Conservation (phyloP, 2,113 vertebrate species). For the Boleophthalmus pectinirostris region DNA sequence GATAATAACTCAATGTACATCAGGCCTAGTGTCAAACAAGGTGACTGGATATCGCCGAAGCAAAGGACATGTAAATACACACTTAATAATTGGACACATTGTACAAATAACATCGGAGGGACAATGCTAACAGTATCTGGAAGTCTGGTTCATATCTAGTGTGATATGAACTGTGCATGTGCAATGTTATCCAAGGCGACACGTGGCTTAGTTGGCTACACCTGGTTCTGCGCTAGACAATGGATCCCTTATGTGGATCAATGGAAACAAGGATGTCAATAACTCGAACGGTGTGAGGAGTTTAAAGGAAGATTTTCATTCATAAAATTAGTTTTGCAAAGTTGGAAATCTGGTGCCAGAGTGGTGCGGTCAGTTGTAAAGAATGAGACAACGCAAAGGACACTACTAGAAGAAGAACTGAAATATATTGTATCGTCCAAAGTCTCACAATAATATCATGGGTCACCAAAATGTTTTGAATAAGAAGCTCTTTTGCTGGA, state of each 20-base stretch:
- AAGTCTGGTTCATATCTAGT: constrained; percentile 56
- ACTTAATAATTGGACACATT: constrained; percentile 40
- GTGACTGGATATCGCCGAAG: constrained; percentile 48
- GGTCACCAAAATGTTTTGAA: too few relatives aligned
- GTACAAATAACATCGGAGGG: constrained; percentile 20
- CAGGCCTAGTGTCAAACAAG: constrained; percentile 49
- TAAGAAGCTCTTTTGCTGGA: too few relatives aligned
- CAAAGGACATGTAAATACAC: constrained; percentile 47
- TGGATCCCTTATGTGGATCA: constrained; percentile 48
- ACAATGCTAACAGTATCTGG: constrained; percentile 14
- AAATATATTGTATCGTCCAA: too few relatives aligned
- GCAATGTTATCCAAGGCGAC: not conserved
- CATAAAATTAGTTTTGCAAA: too few relatives aligned
- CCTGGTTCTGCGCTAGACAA: constrained; percentile 29
- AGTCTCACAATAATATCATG: too few relatives aligned
- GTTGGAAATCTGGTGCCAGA: too few relatives aligned
- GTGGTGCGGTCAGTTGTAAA: too few relatives aligned
- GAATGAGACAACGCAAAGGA: too few relatives aligned
- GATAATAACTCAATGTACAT: constrained; percentile 60
- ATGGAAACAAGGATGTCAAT: constrained; percentile 61
- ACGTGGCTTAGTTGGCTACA: constrained; percentile 31
- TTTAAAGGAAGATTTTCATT: constrained; percentile 70
- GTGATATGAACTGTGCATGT: constrained; percentile 14
- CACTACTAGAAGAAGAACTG: too few relatives aligned
- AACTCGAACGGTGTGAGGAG: constrained; percentile 57